Conservation (phyloP, 1,140 invertebrate genomes). For the Mactra quadrangularis region DNA sequence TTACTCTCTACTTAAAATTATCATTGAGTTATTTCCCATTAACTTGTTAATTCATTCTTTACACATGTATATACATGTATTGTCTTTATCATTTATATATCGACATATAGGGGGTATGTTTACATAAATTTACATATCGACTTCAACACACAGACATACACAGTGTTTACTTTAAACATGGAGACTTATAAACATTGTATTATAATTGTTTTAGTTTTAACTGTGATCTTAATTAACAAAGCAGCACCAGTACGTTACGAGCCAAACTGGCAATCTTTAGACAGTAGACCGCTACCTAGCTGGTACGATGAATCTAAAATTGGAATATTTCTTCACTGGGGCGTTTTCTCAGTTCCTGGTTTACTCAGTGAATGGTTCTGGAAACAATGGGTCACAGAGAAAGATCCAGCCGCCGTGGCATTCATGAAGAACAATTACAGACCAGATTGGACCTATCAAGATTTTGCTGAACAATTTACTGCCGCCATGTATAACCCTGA, state of each 20-base stretch:
- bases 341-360: constrained; percentile 79
- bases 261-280: constrained; percentile 78
- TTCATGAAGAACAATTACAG: constrained; percentile 76
- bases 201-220: not conserved
- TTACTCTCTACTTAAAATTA: no score
- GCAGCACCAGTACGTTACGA: constrained; percentile 39
- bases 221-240: not conserved
- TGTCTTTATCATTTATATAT: no score
- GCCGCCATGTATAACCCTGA: constrained; percentile 70
- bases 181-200: not conserved
- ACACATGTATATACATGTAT: no score
- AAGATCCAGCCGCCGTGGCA: constrained; percentile 49
- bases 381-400: constrained; percentile 69
- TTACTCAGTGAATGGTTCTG: constrained; percentile 76
- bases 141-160: no score
- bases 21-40: no score
- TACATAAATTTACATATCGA: no score
- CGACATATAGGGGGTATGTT: no score
- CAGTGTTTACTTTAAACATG: no score
- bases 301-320: constrained; percentile 83
- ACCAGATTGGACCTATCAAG: constrained; percentile 75
- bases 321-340: constrained; percentile 83
- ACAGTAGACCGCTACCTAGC: constrained; percentile 77
- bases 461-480: constrained; percentile 75
- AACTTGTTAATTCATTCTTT: no score